These are phyloP conservation scores for Myotis findleyi DNA, from an alignment of 2,797 vertebrate genomes.

Conservation along the genomic window DNA sequence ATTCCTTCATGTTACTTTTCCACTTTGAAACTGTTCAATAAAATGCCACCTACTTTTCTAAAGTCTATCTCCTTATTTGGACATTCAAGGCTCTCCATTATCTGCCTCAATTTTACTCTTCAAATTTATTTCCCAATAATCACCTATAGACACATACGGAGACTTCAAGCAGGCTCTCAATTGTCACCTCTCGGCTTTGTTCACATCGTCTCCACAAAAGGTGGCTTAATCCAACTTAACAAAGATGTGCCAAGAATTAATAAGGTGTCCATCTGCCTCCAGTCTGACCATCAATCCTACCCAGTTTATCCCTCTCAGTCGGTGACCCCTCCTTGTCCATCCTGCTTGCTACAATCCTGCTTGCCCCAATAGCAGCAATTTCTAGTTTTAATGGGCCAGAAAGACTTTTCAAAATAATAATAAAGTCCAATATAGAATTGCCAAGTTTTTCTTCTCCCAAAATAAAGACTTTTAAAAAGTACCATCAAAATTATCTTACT, in stretches of 20 bases:
- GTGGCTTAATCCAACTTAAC: neutral
- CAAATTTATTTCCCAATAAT: neutral
- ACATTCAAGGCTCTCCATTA: neutral
- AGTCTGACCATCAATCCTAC: neutral
- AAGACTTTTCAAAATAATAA: slow-evolving; percentile 8
- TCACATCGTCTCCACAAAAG: neutral
- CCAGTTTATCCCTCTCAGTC: neutral
- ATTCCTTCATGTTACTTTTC: neutral
- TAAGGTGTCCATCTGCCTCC: neutral
- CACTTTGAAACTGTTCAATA: neutral
- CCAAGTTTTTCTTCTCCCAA: slow-evolving; percentile 30
- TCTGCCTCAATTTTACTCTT: neutral
- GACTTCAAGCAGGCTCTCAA: neutral
- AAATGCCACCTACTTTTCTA: neutral
- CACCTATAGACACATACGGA: neutral
- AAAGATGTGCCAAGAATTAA: neutral
- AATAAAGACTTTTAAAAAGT: slow-evolving; percentile 29
- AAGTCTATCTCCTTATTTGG: neutral
- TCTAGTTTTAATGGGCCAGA: neutral
- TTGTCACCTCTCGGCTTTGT: neutral
- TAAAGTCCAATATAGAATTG: neutral
- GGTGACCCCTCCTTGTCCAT: neutral
- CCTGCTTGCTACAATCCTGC: neutral
- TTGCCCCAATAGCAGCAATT: neutral
- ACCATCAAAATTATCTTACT: neutral